A percentile compares a stretch with the other conserved stretches of the same genome.
phyloP scores from a whole-genome alignment of 1,140 invertebrate genomes.

The Bilobella aurantiaca region DNA sequence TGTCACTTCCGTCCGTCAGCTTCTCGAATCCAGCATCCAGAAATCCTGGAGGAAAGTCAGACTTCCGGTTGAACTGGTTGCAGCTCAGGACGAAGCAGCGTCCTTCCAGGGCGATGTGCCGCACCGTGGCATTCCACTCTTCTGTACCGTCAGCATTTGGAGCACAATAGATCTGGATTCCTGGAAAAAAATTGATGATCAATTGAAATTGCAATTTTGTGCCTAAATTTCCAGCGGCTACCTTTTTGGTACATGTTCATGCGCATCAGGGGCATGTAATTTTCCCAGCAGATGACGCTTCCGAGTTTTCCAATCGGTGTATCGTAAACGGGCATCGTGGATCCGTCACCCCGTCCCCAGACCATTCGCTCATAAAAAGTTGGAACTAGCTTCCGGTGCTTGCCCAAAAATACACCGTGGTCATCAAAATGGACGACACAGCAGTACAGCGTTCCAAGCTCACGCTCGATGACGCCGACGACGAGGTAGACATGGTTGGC shows the following conservation, averaged over 20 bases:
- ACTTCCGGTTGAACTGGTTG: conserved; percentile 18
- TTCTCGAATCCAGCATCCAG: background rate
- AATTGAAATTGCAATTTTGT: background rate
- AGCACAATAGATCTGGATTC: conserved; percentile 28
- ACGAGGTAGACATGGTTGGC: conserved; percentile 18
- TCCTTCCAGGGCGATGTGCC: conserved; percentile 27
- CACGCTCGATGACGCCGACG: conserved; percentile 22
- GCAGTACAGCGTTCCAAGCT: conserved; percentile 24
- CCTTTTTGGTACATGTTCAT: conserved; percentile 28
- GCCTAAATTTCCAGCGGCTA: background rate
- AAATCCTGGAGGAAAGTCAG: conserved; percentile 19
- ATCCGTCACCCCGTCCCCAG: conserved; percentile 27
- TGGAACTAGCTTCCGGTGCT: conserved; percentile 27
- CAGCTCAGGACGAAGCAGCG: conserved; percentile 28
- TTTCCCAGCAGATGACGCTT: conserved; percentile 39
- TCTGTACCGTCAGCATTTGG: conserved; percentile 25
- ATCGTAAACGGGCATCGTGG: conserved; percentile 27
- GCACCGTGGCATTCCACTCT: conserved; percentile 18
- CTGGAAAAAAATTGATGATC: conserved; percentile 8
- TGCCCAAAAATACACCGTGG: conserved; percentile 20
- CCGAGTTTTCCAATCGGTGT: conserved; percentile 24
- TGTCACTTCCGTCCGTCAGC: background rate
- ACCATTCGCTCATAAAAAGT: conserved; percentile 21
- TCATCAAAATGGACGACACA: conserved; percentile 30
- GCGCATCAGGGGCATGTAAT: conserved; percentile 36